Conservation (phyloP, 2,797 vertebrate species). For the Mormyrops attenuatus region DNA sequence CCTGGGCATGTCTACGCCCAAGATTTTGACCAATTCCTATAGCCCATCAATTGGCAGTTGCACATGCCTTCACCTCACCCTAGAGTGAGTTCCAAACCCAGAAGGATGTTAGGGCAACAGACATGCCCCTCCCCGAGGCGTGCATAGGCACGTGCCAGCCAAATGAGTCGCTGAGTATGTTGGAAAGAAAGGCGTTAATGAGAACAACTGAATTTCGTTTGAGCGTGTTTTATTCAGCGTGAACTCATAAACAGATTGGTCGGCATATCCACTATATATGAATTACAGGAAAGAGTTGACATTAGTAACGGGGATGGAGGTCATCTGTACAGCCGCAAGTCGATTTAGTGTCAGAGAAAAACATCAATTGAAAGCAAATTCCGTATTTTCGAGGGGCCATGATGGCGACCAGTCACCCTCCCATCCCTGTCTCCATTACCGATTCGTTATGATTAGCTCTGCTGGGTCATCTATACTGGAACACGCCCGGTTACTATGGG, state of each 20-base stretch:
- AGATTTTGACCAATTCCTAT: background rate
- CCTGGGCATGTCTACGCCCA: background rate
- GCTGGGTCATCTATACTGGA: background rate
- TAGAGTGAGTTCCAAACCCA: background rate
- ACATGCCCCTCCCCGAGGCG: background rate
- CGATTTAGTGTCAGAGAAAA: background rate
- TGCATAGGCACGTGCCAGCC: background rate
- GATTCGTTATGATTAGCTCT: background rate
- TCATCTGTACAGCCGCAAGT: background rate
- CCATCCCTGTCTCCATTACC: background rate
- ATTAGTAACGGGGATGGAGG: constrained; percentile 55
- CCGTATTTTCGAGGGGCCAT: background rate
- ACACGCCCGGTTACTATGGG: background rate
- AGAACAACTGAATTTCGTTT: background rate
- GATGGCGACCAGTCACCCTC: background rate
- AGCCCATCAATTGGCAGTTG: background rate
- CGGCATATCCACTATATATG: constrained; percentile 16
- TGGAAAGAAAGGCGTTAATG: background rate
- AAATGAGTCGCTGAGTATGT: background rate
- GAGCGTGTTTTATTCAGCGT: background rate
- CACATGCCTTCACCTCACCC: background rate
- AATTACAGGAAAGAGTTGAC: constrained; percentile 50
- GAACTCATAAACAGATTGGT: background rate
- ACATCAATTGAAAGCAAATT: background rate
- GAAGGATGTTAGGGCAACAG: background rate